These are phyloP conservation scores for Trematocara unimaculatum DNA, from an alignment of 2,113 vertebrate species.

Conservation along the genomic window DNA sequence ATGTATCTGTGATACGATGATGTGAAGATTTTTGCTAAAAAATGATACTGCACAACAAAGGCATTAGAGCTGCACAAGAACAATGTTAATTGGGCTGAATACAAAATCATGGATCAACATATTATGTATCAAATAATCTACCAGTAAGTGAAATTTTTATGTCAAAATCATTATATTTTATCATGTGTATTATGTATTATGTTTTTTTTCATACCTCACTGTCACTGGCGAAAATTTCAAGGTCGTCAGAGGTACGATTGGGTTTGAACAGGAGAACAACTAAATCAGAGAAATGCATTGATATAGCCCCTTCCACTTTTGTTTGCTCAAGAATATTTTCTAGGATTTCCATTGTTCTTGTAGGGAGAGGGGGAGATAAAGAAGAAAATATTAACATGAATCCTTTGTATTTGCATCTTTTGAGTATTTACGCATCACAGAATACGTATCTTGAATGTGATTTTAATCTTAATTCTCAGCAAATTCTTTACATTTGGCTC, in stretches of 20 bases:
- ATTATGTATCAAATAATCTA: background rate
- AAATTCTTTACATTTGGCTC: fast-evolving
- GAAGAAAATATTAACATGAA: background rate
- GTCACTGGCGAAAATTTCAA: background rate
- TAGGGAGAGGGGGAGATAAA: background rate
- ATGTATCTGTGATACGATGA: background rate
- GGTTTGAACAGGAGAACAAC: background rate
- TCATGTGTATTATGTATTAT: background rate
- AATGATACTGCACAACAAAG: background rate
- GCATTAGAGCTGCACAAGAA: background rate
- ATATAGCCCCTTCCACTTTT: background rate
- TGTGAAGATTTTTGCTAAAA: background rate
- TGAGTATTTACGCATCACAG: background rate
- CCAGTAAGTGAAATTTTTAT: background rate
- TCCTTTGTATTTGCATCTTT: background rate
- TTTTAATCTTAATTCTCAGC: background rate
- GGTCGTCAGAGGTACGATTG: background rate
- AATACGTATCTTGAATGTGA: background rate
- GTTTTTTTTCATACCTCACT: background rate
- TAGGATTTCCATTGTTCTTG: background rate
- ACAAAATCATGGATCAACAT: background rate
- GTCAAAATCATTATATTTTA: background rate
- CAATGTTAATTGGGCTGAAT: background rate
- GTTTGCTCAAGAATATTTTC: background rate
- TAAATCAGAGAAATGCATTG: background rate